Evolutionary conservation across 2,888 invertebrate genomes (phyloP).

Genomic region (Temnothorax ravouxi): DNA sequence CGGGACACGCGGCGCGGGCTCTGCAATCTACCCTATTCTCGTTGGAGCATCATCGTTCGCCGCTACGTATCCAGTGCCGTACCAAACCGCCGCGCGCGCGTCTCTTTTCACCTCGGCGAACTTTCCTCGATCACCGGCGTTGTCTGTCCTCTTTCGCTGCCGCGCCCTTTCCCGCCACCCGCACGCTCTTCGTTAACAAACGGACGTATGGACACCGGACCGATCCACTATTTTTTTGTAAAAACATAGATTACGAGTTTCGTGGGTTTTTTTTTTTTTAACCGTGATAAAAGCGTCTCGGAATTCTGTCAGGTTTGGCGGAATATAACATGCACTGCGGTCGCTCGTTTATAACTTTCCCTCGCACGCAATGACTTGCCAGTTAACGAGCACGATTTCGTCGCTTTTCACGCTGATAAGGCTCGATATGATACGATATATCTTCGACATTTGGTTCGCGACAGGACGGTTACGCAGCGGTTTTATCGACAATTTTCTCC

Average conservation of each 20-base stretch:
- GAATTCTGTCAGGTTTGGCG: neutral
- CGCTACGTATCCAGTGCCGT: conserved; percentile 78
- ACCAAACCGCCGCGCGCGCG: conserved; percentile 51
- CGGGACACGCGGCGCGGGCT: conserved; percentile 75
- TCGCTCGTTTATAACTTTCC: neutral
- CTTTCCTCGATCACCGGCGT: conserved; percentile 82
- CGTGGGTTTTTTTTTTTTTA: neutral
- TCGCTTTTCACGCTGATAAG: neutral
- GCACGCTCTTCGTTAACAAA: conserved; percentile 61
- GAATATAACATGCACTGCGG: neutral
- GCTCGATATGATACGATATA: neutral
- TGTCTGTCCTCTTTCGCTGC: conserved; percentile 72
- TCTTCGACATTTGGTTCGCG: neutral
- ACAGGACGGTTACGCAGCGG: neutral
- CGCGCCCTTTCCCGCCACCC: conserved; percentile 64
- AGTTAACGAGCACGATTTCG: neutral
- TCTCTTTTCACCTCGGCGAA: conserved; percentile 59
- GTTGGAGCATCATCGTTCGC: conserved; percentile 81
- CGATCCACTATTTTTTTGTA: neutral
- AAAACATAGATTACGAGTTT: conserved; percentile 21
- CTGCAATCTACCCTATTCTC: conserved; percentile 82
- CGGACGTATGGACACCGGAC: neutral
- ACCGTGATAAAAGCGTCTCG: neutral
- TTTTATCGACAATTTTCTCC: conserved; percentile 48
- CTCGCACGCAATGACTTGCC: neutral